Conservation (phyloP, 2,797 vertebrate species). For the Pseudopleuronectes americanus region DNA sequence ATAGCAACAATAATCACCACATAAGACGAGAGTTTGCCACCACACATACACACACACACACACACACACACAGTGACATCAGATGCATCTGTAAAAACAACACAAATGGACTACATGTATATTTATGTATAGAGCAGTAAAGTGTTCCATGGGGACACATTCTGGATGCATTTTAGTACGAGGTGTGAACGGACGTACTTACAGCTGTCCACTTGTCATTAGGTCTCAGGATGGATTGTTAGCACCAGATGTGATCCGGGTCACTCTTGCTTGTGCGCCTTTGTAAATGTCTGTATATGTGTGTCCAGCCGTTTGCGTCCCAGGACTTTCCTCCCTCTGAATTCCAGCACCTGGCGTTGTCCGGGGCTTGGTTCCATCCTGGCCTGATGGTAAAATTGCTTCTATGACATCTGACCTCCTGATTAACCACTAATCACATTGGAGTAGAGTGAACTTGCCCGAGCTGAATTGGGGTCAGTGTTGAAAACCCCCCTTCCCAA, state of each 20-base stretch:
- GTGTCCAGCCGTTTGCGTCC: constrained; percentile 73
- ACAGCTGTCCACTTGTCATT: too few species aligned
- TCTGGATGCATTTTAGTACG: too few species aligned
- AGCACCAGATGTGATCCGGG: too few species aligned
- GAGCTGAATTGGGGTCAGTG: constrained; percentile 51
- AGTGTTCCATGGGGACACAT: too few species aligned
- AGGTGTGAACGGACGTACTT: too few species aligned
- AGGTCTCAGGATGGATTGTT: not conserved
- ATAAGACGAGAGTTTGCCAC: too few species aligned
- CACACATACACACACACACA: too few species aligned
- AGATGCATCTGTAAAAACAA: too few species aligned
- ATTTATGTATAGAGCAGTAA: too few species aligned
- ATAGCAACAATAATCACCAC: too few species aligned
- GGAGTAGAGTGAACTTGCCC: constrained; percentile 52
- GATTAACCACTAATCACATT: constrained; percentile 80
- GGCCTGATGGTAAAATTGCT: constrained; percentile 81
- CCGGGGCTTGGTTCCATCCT: constrained; percentile 77
- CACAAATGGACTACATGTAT: too few species aligned
- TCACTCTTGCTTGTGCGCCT: constrained; percentile 52
- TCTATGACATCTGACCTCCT: constrained; percentile 61
- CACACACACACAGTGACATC: too few species aligned
- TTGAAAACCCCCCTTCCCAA: constrained; percentile 36
- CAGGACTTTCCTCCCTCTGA: constrained; percentile 81
- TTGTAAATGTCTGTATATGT: constrained; percentile 71
- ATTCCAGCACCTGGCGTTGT: constrained; percentile 81